A percentile compares a stretch with the other conserved stretches of the same genome.
Conservation (phyloP, 2,888 invertebrate genomes). For the Himalopsyche anomala region DNA sequence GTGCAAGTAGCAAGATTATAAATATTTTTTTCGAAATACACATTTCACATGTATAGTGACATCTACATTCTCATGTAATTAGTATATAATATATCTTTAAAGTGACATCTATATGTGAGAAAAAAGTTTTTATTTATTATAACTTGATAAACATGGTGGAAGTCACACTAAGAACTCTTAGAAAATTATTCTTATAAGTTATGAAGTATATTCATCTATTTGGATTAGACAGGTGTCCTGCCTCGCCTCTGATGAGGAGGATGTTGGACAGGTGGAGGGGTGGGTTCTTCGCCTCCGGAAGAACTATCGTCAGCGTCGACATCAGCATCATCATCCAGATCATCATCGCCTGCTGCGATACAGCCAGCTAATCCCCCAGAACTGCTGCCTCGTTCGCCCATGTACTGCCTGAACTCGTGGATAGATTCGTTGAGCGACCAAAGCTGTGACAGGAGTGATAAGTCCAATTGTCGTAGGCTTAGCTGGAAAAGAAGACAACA, state of each 20-base stretch:
- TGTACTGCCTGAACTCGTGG: conserved; percentile 88
- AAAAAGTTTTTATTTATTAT: not conserved
- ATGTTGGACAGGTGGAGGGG: conserved; percentile 64
- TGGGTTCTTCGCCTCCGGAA: conserved; percentile 69
- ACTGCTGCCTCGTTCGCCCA: conserved; percentile 74
- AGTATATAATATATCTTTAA: not conserved
- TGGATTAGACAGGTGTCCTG: conserved; percentile 54
- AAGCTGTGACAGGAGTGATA: conserved; percentile 91
- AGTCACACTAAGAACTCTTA: not conserved
- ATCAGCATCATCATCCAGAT: conserved; percentile 57
- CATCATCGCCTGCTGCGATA: conserved; percentile 69
- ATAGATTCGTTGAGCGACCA: conserved; percentile 96
- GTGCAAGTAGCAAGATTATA: not conserved
- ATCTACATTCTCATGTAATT: not conserved
- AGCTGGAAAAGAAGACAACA: conserved; percentile 80
- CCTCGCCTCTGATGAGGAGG: conserved; percentile 52
- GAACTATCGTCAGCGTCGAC: conserved; percentile 70
- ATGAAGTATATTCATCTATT: not conserved
- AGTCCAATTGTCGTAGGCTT: conserved; percentile 90
- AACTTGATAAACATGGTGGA: conserved; percentile 26
- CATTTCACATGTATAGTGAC: not conserved
- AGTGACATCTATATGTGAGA: not conserved
- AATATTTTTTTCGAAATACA: not conserved
- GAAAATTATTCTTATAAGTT: not conserved
- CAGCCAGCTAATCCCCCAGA: conserved; percentile 74